Conservation (phyloP, 1,140 invertebrate species). For the Proctacanthus coquilletti region DNA sequence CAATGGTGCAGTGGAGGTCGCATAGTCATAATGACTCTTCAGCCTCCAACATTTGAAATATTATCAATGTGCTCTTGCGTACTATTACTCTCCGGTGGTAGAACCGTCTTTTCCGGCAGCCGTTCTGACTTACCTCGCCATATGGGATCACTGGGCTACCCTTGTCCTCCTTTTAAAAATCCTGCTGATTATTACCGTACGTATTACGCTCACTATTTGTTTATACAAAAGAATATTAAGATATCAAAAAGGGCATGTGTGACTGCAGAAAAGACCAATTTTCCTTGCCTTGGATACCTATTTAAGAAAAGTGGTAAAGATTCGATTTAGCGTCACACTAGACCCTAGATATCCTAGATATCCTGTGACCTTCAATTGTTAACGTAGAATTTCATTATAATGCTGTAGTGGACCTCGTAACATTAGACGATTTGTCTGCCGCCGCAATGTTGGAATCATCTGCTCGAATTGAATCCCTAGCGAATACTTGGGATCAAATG, state of each 20-base stretch:
- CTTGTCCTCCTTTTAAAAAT: constrained; percentile 90
- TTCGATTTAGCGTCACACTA: too few relatives aligned
- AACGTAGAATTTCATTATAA: not conserved
- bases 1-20: constrained; percentile 78
- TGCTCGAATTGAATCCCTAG: constrained; percentile 77
- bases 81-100: constrained; percentile 69
- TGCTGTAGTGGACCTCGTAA: constrained; percentile 75
- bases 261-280: too few relatives aligned
- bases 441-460: constrained; percentile 90
- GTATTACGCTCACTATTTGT: too few relatives aligned
- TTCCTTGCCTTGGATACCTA: too few relatives aligned
- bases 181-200: constrained; percentile 91
- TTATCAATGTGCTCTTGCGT: constrained; percentile 83
- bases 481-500: constrained; percentile 46
- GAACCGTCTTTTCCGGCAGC: constrained; percentile 80
- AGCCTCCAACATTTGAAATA: constrained; percentile 90
- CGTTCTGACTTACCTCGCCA: constrained; percentile 81
- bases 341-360: too few relatives aligned
- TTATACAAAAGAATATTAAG: too few relatives aligned
- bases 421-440: constrained; percentile 77
- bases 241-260: too few relatives aligned
- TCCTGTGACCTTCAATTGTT: too few relatives aligned
- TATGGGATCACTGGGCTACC: constrained; percentile 85
- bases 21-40: constrained; percentile 80
- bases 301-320: too few relatives aligned